A percentile compares a stretch with the other conserved stretches of the same genome.
Conservation (phyloP, 2,888 invertebrate genomes). For the Caenorhabditis macrosperma region DNA sequence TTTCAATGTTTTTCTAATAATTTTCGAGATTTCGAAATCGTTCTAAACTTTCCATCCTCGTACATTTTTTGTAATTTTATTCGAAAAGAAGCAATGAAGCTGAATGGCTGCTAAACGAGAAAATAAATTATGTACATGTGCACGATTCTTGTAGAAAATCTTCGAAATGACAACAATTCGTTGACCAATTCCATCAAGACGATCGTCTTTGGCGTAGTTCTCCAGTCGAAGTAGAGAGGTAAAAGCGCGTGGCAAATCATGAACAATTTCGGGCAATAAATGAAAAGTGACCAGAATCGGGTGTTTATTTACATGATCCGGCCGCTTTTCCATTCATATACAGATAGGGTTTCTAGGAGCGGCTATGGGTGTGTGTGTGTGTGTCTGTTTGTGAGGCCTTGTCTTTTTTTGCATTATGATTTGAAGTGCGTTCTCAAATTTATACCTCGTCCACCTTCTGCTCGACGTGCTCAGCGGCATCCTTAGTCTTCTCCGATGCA, state of each 20-base stretch:
- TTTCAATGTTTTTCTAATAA: neutral
- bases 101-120: neutral
- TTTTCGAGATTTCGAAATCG: neutral
- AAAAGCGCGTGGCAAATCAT: neutral
- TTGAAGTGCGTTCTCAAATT: neutral
- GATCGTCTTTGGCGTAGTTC: neutral
- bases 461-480: conserved; percentile 34
- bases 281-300: neutral
- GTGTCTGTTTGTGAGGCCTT: neutral
- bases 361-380: neutral
- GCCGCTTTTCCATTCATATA: conserved; percentile 1
- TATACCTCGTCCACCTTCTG: conserved; percentile 53
- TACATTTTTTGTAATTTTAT: conserved; percentile 6
- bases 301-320: conserved; percentile 8
- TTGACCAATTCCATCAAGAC: neutral
- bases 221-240: neutral
- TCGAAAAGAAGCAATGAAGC: neutral
- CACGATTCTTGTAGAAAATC: neutral
- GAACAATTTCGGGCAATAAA: conserved; percentile 5
- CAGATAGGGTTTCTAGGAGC: neutral
- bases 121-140: conserved; percentile 1
- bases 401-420: neutral
- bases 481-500: conserved; percentile 23
- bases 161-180: neutral
- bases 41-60: neutral